Percentiles rank a stretch among this genome's conserved stretches.
Evolutionary conservation across 2,888 invertebrate species (phyloP).

Genomic region (Mythimna albipuncta): DNA sequence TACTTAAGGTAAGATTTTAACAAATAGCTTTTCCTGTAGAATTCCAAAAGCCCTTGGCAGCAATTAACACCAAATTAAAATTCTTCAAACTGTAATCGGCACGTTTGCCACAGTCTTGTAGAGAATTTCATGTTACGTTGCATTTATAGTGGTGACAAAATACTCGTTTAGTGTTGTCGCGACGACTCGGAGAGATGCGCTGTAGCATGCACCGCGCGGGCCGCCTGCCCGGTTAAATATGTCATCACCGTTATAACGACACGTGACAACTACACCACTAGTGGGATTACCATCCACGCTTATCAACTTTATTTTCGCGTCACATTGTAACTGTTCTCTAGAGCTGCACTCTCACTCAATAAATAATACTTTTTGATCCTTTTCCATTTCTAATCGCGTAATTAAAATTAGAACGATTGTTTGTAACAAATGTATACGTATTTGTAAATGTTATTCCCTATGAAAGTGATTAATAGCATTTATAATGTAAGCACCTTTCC

Average conservation of each 20-base stretch:
- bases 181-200: conserved; percentile 59
- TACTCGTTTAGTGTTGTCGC: conserved; percentile 64
- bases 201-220: conserved; percentile 59
- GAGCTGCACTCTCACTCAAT: conserved; percentile 28
- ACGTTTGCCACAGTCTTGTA: conserved; percentile 23
- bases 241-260: conserved; percentile 81
- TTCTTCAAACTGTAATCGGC: conserved; percentile 17
- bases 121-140: conserved; percentile 55
- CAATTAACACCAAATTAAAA: conserved; percentile 17
- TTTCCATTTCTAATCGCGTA: conserved; percentile 18
- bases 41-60: conserved; percentile 1
- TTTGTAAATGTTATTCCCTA: conserved; percentile 41
- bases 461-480: conserved; percentile 45
- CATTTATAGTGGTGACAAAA: conserved; percentile 65
- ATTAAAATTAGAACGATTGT: conserved; percentile 39
- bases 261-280: conserved; percentile 65
- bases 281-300: conserved; percentile 59
- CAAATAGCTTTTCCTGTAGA: not conserved
- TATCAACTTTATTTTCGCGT: conserved; percentile 63
- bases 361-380: conserved; percentile 11
- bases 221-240: conserved; percentile 76
- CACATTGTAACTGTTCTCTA: conserved; percentile 55
- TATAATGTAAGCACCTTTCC: conserved; percentile 42
- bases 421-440: conserved; percentile 44
- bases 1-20: not conserved